Percentiles rank a stretch among this genome's conserved stretches.
These are phyloP conservation scores for Ormyrus thymus DNA, from an alignment of 2,888 invertebrate genomes.

Conservation along the genomic window DNA sequence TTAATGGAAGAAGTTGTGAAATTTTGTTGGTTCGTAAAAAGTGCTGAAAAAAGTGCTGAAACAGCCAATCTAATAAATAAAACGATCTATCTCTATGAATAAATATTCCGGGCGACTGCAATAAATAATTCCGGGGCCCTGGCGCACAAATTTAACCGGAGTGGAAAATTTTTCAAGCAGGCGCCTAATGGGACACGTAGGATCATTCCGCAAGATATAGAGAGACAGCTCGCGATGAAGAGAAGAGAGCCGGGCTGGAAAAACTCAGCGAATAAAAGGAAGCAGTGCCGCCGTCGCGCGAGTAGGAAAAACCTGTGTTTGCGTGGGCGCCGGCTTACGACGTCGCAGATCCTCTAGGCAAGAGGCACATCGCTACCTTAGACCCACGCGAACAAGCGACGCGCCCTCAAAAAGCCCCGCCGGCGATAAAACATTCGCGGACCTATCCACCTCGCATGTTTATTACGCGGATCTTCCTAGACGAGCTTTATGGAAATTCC, in stretches of 20 bases:
- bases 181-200: neutral
- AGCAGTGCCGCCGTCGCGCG: neutral
- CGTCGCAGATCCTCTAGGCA: conserved; percentile 27
- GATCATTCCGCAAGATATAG: conserved; percentile 1
- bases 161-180: neutral
- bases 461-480: conserved; percentile 49
- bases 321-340: conserved; percentile 28
- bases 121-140: no score
- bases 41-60: no score
- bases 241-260: neutral
- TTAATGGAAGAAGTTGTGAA: no score
- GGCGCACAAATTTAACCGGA: neutral
- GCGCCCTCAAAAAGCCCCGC: neutral
- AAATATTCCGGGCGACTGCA: no score
- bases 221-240: conserved; percentile 10
- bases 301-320: neutral
- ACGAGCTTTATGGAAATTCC: conserved; percentile 45
- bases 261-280: neutral
- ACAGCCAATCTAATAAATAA: no score
- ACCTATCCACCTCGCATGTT: conserved; percentile 30
- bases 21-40: no score
- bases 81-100: no score
- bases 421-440: conserved; percentile 47
- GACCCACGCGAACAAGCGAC: neutral
- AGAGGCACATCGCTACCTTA: neutral